Conservation (phyloP, 2,888 invertebrate species). For the Timema cristinae region DNA sequence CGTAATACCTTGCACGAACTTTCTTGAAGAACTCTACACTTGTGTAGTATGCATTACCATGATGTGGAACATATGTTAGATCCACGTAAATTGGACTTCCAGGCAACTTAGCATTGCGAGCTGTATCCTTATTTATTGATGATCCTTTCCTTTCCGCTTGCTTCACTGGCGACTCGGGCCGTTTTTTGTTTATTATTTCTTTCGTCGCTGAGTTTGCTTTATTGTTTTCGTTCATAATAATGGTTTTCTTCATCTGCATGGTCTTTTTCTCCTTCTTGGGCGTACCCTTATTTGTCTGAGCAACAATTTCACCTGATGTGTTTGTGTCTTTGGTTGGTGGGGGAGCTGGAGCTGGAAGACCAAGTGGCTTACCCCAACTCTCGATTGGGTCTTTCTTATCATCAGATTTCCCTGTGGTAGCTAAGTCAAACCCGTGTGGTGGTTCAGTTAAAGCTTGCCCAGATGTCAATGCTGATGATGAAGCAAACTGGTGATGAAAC, state of each 20-base stretch:
- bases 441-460: constrained; percentile 28
- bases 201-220: too few relatives aligned
- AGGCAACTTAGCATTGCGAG: constrained; percentile 32
- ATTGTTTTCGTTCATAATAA: constrained; percentile 29
- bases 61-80: constrained; percentile 92
- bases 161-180: constrained; percentile 54
- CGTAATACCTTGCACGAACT: constrained; percentile 90
- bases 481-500: constrained; percentile 13
- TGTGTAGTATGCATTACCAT: constrained; percentile 92
- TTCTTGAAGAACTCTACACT: constrained; percentile 93
- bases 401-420: constrained; percentile 27
- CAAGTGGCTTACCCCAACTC: constrained; percentile 61
- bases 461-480: constrained; percentile 17
- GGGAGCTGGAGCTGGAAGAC: constrained; percentile 69
- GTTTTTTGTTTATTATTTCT: constrained; percentile 28
- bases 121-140: constrained; percentile 29
- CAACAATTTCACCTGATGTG: constrained; percentile 72
- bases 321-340: constrained; percentile 57
- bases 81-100: constrained; percentile 79
- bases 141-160: constrained; percentile 61
- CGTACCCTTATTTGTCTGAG: constrained; percentile 45
- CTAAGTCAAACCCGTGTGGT: constrained; percentile 32
- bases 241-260: constrained; percentile 31
- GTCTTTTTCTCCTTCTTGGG: constrained; percentile 37
- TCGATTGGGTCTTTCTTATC: constrained; percentile 62